These are phyloP conservation scores for Hydraecia micacea DNA, from an alignment of 2,888 invertebrate genomes.

Conservation along the genomic window DNA sequence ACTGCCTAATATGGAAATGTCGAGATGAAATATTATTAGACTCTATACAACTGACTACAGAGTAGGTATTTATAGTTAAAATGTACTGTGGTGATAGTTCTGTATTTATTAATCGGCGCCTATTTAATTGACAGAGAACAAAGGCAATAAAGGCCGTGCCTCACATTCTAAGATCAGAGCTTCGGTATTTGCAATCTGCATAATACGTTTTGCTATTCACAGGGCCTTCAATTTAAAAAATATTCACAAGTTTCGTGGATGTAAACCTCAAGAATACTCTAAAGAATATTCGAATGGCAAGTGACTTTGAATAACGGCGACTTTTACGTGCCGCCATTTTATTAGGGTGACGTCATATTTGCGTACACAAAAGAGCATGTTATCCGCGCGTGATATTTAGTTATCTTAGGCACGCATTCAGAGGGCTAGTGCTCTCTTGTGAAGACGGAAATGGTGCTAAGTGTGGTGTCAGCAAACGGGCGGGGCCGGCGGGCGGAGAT, in stretches of 20 bases:
- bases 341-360: conserved; percentile 41
- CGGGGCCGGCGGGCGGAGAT: conserved; percentile 68
- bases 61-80: neutral
- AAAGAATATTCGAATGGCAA: conserved; percentile 37
- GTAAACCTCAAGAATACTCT: conserved; percentile 36
- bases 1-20: conserved; percentile 36
- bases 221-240: conserved; percentile 1
- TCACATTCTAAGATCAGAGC: conserved; percentile 8
- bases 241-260: conserved; percentile 20
- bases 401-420: conserved; percentile 57
- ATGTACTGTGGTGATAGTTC: neutral
- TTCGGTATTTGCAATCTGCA: conserved; percentile 23
- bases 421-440: conserved; percentile 68
- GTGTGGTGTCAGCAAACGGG: conserved; percentile 78
- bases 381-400: conserved; percentile 52
- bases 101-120: conserved; percentile 17
- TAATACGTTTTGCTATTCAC: conserved; percentile 2
- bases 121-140: conserved; percentile 37
- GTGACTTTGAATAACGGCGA: conserved; percentile 45
- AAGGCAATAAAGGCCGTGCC: conserved; percentile 7
- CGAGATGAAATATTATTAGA: conserved; percentile 24
- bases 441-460: conserved; percentile 79
- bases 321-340: conserved; percentile 31
- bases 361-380: conserved; percentile 45
- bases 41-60: conserved; percentile 2